phyloP scores from a whole-genome alignment of 1,140 invertebrate genomes.

The Drosophila hydei region DNA sequence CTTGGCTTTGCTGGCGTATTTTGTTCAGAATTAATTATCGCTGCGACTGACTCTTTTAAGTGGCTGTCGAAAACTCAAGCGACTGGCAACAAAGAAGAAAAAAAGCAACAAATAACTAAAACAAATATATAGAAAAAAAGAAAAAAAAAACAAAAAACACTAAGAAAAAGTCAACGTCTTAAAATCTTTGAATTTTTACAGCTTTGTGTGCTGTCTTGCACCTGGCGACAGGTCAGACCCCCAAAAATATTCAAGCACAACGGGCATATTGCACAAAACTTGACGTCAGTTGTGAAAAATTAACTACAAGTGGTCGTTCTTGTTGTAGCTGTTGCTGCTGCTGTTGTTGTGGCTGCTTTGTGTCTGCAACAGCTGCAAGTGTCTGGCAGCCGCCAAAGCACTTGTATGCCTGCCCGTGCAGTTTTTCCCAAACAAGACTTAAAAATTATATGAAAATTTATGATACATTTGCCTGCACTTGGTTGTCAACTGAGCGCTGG shows the following conservation, averaged over 20 bases:
- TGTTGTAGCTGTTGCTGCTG: conserved; percentile 46
- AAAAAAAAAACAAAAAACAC: conserved; percentile 29
- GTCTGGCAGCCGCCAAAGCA: conserved; percentile 60
- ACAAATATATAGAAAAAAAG: conserved; percentile 19
- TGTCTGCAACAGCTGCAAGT: conserved; percentile 70
- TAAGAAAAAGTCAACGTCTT: conserved; percentile 72
- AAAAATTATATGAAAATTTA: conserved; percentile 81
- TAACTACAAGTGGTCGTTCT: conserved; percentile 76
- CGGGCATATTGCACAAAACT: conserved; percentile 76
- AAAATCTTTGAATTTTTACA: conserved; percentile 62
- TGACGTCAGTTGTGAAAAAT: conserved; percentile 79
- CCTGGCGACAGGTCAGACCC: conserved; percentile 75
- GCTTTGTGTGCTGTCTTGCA: conserved; percentile 62
- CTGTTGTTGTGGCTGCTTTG: conserved; percentile 48
- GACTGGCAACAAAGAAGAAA: conserved; percentile 15
- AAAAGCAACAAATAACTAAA: conserved; percentile 5
- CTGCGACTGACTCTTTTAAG: conserved; percentile 58
- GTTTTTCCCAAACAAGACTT: conserved; percentile 59
- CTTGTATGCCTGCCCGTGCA: conserved; percentile 46
- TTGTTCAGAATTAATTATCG: conserved; percentile 77
- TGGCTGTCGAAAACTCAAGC: conserved; percentile 56
- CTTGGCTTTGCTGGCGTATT: conserved; percentile 46
- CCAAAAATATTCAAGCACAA: conserved; percentile 48
- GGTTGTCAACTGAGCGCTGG: conserved; percentile 66
- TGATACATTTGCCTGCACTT: conserved; percentile 81